These are phyloP conservation scores for Thalpophila matura DNA, from an alignment of 2,888 invertebrate genomes.

Conservation along the genomic window DNA sequence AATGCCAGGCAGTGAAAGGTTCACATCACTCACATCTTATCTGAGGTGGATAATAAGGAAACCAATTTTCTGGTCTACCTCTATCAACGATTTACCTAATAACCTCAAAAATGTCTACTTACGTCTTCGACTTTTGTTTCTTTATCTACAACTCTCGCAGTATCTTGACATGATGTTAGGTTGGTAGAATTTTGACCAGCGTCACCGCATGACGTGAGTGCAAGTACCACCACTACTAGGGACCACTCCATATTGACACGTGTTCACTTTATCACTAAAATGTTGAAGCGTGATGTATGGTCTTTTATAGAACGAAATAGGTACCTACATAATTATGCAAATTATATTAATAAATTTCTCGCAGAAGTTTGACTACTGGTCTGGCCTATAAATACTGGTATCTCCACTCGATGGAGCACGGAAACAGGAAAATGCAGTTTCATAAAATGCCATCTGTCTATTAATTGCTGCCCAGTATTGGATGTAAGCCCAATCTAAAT, in stretches of 20 bases:
- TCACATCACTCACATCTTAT: too few relatives aligned
- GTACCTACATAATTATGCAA: constrained; percentile 5
- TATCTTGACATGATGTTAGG: neutral
- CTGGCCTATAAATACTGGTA: constrained; percentile 11
- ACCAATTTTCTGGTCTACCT: too few relatives aligned
- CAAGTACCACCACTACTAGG: neutral
- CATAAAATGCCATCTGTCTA: too few relatives aligned
- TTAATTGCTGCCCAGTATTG: too few relatives aligned
- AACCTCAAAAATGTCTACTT: too few relatives aligned
- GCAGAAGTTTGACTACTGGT: neutral
- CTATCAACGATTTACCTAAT: too few relatives aligned
- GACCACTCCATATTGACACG: constrained; percentile 4
- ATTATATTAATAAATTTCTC: neutral
- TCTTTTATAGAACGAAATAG: neutral
- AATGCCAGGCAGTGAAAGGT: too few relatives aligned
- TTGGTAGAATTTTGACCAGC: neutral
- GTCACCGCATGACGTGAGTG: neutral
- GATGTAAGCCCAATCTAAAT: too few relatives aligned
- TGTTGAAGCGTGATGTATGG: neutral
- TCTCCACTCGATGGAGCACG: neutral
- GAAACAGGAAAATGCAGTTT: neutral
- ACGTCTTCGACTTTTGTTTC: neutral
- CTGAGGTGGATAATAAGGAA: too few relatives aligned
- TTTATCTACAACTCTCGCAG: neutral
- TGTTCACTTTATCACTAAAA: constrained; percentile 1